Conservation (phyloP, 2,113 vertebrate genomes). For the Plectropomus leopardus region DNA sequence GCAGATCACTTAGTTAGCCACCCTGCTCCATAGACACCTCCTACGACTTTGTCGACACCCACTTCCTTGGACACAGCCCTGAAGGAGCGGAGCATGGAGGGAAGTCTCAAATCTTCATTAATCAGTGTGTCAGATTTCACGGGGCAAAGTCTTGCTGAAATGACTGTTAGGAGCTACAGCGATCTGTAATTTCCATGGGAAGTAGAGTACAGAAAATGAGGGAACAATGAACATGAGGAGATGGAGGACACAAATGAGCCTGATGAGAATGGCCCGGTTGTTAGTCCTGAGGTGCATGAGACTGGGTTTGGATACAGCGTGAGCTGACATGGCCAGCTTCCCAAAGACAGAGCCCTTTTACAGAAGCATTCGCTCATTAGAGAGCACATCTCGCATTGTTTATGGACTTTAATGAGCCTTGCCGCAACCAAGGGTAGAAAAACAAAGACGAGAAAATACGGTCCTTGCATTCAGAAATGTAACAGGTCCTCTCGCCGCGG, state of each 20-base stretch:
- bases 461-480: slow-evolving; percentile 56
- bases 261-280: slow-evolving; percentile 73
- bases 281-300: slow-evolving; percentile 60
- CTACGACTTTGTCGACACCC: slow-evolving; percentile 48
- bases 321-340: slow-evolving; percentile 76
- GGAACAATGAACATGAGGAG: slow-evolving; percentile 54
- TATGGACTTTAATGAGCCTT: slow-evolving; percentile 83
- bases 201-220: slow-evolving; percentile 59
- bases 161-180: slow-evolving; percentile 6
- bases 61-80: slow-evolving; percentile 47
- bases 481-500: slow-evolving; percentile 41
- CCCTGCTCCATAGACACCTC: slow-evolving; percentile 64
- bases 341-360: slow-evolving; percentile 80
- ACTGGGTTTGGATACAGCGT: slow-evolving; percentile 52
- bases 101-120: slow-evolving; percentile 59
- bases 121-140: slow-evolving; percentile 62
- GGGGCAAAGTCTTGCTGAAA: slow-evolving; percentile 43
- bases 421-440: slow-evolving; percentile 50
- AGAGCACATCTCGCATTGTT: slow-evolving; percentile 80
- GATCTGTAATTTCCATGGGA: slow-evolving; percentile 65
- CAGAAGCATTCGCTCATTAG: slow-evolving; percentile 82
- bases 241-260: slow-evolving; percentile 56
- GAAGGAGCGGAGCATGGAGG: slow-evolving; percentile 16
- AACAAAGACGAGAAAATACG: slow-evolving; percentile 70
- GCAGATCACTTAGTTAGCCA: slow-evolving; percentile 61